Percentiles rank a stretch among this genome's conserved stretches.
phyloP scores from a whole-genome alignment of 1,140 invertebrate species.

The Formica selysi region DNA sequence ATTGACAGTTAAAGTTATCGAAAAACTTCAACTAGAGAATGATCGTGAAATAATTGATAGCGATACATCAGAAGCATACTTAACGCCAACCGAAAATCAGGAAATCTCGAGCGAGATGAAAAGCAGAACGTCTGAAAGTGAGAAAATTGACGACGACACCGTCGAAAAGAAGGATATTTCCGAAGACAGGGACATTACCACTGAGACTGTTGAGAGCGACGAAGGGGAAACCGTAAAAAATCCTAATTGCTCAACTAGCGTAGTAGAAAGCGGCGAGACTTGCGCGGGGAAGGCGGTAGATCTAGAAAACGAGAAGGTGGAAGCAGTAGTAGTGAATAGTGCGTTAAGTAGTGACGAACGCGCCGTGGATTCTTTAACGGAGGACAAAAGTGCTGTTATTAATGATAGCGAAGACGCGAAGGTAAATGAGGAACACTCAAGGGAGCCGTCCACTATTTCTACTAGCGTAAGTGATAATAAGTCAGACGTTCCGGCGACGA shows the following conservation, averaged over 20 bases:
- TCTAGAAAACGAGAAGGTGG: slow-evolving; percentile 71
- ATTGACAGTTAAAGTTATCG: slow-evolving; percentile 69
- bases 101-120: slow-evolving; percentile 76
- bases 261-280: slow-evolving; percentile 77
- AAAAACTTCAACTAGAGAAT: slow-evolving; percentile 76
- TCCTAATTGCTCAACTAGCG: slow-evolving; percentile 84
- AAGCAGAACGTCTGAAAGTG: slow-evolving; percentile 63
- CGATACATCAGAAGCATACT: slow-evolving; percentile 88
- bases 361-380: slow-evolving; percentile 69
- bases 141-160: slow-evolving; percentile 53
- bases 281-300: slow-evolving; percentile 67
- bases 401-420: slow-evolving; percentile 79
- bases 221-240: slow-evolving; percentile 73
- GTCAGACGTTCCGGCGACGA: slow-evolving; percentile 80
- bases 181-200: slow-evolving; percentile 31
- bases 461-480: slow-evolving; percentile 87
- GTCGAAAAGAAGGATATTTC: slow-evolving; percentile 19
- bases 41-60: slow-evolving; percentile 83
- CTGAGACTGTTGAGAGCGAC: slow-evolving; percentile 59
- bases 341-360: slow-evolving; percentile 77
- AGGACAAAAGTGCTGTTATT: slow-evolving; percentile 84
- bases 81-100: slow-evolving; percentile 88
- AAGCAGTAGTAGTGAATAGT: slow-evolving; percentile 75
- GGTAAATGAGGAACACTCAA: slow-evolving; percentile 82
- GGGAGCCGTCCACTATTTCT: slow-evolving; percentile 88